Percentiles rank a stretch among this genome's conserved stretches.
Conservation (phyloP, 2,797 vertebrate genomes). For the Decapterus maruadsi region DNA sequence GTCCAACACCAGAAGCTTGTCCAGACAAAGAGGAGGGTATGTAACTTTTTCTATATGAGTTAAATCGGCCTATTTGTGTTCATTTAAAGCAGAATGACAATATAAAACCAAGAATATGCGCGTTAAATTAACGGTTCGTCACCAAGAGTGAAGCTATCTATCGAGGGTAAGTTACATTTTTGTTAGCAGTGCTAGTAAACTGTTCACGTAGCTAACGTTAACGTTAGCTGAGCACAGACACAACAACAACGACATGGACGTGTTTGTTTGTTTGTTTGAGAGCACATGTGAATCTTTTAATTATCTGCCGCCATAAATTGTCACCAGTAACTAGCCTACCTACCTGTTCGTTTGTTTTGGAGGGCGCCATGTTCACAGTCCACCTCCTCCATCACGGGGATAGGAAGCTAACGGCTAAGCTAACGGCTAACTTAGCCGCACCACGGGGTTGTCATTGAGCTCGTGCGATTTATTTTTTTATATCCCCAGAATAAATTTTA, state of each 20-base stretch:
- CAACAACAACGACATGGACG: fast-evolving
- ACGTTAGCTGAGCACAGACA: background rate
- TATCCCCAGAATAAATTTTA: too few relatives aligned
- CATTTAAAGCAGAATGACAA: fast-evolving
- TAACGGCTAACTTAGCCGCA: slow-evolving; percentile 31
- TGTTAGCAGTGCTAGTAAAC: slow-evolving; percentile 50
- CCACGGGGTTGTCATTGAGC: slow-evolving; percentile 48
- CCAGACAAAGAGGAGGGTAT: background rate
- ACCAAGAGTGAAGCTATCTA: background rate
- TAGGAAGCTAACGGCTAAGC: slow-evolving; percentile 46
- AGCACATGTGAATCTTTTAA: fast-evolving
- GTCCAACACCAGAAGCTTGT: slow-evolving; percentile 7
- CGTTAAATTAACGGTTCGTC: background rate
- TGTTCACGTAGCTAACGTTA: slow-evolving; percentile 58
- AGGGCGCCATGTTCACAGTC: slow-evolving; percentile 81
- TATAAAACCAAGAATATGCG: background rate
- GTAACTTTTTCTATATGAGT: background rate
- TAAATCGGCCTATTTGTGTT: fast-evolving
- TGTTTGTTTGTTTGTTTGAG: too few relatives aligned
- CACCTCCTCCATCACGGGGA: slow-evolving; percentile 69
- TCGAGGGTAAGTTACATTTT: background rate
- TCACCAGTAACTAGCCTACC: background rate
- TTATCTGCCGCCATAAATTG: background rate
- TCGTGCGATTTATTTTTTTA: slow-evolving; percentile 37
- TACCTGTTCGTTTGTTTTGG: slow-evolving; percentile 67